These are phyloP conservation scores for Corythornis cristatus DNA, from an alignment of 2,113 vertebrate genomes.

Conservation along the genomic window DNA sequence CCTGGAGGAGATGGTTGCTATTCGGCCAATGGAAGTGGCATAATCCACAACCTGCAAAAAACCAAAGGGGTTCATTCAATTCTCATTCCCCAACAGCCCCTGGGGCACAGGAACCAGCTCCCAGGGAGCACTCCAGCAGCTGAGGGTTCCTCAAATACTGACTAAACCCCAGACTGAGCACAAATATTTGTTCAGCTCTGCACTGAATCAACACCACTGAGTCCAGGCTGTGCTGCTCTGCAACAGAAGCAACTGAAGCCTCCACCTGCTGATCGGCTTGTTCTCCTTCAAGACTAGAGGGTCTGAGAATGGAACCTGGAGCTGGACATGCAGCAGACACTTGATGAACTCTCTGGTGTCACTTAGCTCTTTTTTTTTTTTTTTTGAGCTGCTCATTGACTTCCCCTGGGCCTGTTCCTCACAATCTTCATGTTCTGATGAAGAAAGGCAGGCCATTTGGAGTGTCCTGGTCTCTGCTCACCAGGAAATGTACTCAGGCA, in stretches of 20 bases:
- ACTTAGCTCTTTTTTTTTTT: neutral
- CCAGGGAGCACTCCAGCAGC: neutral
- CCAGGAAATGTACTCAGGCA: neutral
- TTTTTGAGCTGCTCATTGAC: neutral
- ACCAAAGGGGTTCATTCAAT: neutral
- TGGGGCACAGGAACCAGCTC: neutral
- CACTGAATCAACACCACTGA: neutral
- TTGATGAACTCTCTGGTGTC: neutral
- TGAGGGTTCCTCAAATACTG: neutral
- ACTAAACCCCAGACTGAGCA: neutral
- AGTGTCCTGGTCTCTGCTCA: neutral
- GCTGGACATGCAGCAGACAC: neutral
- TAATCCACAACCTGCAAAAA: constrained; percentile 74
- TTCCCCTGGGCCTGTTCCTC: neutral
- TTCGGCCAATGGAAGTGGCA: constrained; percentile 43
- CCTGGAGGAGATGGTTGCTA: constrained; percentile 75
- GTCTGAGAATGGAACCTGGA: neutral
- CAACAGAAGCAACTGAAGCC: neutral
- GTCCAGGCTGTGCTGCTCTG: neutral
- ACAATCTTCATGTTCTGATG: neutral
- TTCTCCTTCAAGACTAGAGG: neutral
- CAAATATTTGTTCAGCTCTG: neutral
- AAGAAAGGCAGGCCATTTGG: neutral
- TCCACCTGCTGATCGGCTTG: neutral
- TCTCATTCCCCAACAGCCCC: fast-evolving